These are phyloP conservation scores for Chrysotoxum bicinctum DNA, from an alignment of 2,888 invertebrate species.

Conservation along the genomic window DNA sequence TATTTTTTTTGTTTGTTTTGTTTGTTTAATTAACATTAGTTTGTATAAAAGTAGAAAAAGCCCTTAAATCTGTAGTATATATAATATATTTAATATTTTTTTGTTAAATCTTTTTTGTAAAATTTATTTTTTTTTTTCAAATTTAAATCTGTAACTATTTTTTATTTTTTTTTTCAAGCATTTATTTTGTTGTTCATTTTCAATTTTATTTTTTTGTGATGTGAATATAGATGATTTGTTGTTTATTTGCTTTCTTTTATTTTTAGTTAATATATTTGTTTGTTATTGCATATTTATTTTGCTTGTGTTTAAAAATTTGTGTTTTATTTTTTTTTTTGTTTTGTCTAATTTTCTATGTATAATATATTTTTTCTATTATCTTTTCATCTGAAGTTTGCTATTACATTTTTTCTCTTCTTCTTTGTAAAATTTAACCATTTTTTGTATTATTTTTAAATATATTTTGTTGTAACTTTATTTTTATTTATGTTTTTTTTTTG, in stretches of 20 bases:
- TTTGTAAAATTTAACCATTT: conserved; percentile 65
- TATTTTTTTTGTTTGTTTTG: conserved; percentile 57
- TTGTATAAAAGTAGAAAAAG: conserved; percentile 74
- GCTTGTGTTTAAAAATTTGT: conserved; percentile 56
- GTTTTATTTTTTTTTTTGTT: conserved; percentile 17
- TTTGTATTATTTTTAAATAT: conserved; percentile 47
- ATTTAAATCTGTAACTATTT: conserved; percentile 54
- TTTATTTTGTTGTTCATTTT: conserved; percentile 42
- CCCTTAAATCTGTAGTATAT: conserved; percentile 64
- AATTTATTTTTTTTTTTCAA: conserved; percentile 9
- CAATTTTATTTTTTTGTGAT: conserved; percentile 42
- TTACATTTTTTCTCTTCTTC: conserved; percentile 31
- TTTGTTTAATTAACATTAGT: conserved; percentile 65
- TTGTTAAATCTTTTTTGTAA: conserved; percentile 43
- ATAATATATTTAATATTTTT: conserved; percentile 50
- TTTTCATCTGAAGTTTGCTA: conserved; percentile 64
- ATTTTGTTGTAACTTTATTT: conserved; percentile 40
- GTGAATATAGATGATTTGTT: conserved; percentile 17
- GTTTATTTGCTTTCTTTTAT: conserved; percentile 21
- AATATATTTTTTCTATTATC: conserved; percentile 63
- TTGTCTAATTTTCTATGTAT: conserved; percentile 70
- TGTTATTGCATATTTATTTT: conserved; percentile 41
- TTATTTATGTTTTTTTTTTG: conserved; percentile 50
- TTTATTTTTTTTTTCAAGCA: conserved; percentile 47
- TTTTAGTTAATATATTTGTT: conserved; percentile 19